Percentiles rank a stretch among this genome's conserved stretches.
Conservation (phyloP, 1,140 invertebrate species). For the Neomicropteryx cornuta region DNA sequence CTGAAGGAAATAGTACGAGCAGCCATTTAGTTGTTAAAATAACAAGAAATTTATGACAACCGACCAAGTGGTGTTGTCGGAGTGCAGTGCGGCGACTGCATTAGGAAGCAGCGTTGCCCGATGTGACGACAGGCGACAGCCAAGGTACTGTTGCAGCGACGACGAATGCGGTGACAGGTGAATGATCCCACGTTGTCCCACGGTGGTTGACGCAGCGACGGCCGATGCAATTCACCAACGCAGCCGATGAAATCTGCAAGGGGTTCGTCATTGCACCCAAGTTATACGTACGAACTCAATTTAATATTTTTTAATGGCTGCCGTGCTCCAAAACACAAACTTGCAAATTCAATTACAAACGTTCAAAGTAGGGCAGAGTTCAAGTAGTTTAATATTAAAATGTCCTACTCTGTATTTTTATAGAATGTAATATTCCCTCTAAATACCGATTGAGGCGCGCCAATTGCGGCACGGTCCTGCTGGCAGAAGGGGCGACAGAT, state of each 20-base stretch:
- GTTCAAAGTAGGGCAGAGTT: no score
- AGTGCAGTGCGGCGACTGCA: conserved; percentile 7
- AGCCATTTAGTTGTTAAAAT: background rate
- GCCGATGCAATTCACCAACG: conserved; percentile 21
- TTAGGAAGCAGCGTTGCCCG: conserved; percentile 7
- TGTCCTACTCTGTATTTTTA: no score
- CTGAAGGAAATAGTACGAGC: background rate
- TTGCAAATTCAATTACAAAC: no score
- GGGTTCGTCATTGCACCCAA: conserved; percentile 38
- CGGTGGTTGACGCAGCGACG: background rate
- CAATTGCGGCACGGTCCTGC: conserved; percentile 32
- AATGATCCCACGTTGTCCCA: no score
- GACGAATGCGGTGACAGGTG: conserved; percentile 8
- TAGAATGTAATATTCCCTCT: conserved; percentile 39
- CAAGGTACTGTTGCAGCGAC: no score
- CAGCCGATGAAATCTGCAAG: conserved; percentile 34
- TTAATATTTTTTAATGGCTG: no score
- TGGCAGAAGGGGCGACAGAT: conserved; percentile 24
- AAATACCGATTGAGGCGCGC: conserved; percentile 39
- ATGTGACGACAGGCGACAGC: conserved; percentile 4
- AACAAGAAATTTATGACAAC: conserved; percentile 1
- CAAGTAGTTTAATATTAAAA: no score
- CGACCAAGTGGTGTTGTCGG: no score
- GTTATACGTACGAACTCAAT: no score
- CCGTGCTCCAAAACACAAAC: no score